Evolutionary conservation across 2,888 invertebrate genomes (phyloP).

Genomic region (Trypoxylon attenuatum): DNA sequence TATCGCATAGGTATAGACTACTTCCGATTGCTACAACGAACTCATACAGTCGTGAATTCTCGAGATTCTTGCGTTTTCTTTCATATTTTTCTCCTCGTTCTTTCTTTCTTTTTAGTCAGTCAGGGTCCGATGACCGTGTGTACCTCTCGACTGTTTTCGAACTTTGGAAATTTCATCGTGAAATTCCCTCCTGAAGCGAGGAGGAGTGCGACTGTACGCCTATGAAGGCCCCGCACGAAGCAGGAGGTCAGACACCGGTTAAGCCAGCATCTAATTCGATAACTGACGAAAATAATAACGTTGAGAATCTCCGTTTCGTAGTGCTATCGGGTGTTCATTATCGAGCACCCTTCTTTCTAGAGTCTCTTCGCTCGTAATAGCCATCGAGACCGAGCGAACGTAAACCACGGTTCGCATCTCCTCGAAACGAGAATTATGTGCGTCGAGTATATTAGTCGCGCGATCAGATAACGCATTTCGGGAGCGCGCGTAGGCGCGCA

Average conservation of each 20-base stretch:
- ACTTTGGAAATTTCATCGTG: too few relatives aligned
- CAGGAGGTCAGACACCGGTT: too few relatives aligned
- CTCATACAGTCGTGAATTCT: too few relatives aligned
- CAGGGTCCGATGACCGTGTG: too few relatives aligned
- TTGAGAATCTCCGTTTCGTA: slow-evolving; percentile 56
- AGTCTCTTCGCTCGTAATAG: background rate
- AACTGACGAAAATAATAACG: slow-evolving; percentile 68
- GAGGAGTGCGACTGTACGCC: background rate
- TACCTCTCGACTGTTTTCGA: too few relatives aligned
- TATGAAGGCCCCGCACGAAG: slow-evolving; percentile 41
- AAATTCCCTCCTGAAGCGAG: too few relatives aligned
- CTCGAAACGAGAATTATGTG: background rate
- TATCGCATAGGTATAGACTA: too few relatives aligned
- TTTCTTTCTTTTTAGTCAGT: too few relatives aligned
- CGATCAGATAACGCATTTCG: slow-evolving; percentile 55
- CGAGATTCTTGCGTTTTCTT: too few relatives aligned
- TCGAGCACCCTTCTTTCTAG: slow-evolving; percentile 11
- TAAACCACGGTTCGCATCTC: background rate
- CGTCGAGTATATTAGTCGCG: too few relatives aligned
- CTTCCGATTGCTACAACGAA: too few relatives aligned
- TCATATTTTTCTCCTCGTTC: too few relatives aligned
- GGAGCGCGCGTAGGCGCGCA: slow-evolving; percentile 17
- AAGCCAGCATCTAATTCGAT: slow-evolving; percentile 71
- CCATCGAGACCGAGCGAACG: background rate
- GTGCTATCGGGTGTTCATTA: slow-evolving; percentile 55